Conservation (phyloP, 2,888 invertebrate genomes). For the Tipula confusa region DNA sequence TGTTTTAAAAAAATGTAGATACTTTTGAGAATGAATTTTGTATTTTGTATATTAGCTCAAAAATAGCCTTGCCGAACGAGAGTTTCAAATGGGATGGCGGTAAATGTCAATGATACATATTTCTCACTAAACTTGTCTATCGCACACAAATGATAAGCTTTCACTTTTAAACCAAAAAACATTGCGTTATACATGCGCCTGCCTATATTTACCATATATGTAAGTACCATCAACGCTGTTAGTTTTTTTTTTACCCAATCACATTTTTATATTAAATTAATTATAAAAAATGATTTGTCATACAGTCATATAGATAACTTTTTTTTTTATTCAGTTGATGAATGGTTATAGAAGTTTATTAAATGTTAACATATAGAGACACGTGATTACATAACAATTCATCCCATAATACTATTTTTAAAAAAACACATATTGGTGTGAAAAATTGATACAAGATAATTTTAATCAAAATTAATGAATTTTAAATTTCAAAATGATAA, state of each 20-base stretch:
- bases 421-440: neutral
- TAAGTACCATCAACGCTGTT: neutral
- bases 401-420: neutral
- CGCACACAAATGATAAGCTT: neutral
- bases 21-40: too few species aligned
- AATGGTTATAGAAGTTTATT: neutral
- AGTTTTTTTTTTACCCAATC: neutral
- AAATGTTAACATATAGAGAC: neutral
- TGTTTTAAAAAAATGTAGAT: too few species aligned
- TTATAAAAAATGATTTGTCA: neutral
- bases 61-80: too few species aligned
- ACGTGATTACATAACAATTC: neutral
- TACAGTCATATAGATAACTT: neutral
- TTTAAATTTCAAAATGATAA: constrained; percentile 6
- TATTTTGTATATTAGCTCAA: too few species aligned
- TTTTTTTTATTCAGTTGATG: neutral
- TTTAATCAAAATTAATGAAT: constrained; percentile 20
- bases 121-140: too few species aligned
- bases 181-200: neutral
- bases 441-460: neutral
- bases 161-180: neutral
- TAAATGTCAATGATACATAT: too few species aligned
- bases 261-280: neutral
- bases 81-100: too few species aligned
- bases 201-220: neutral